Percentiles rank a stretch among this genome's conserved stretches.
phyloP scores from a whole-genome alignment of 1,140 invertebrate genomes.

The Reticulitermes speratus region DNA sequence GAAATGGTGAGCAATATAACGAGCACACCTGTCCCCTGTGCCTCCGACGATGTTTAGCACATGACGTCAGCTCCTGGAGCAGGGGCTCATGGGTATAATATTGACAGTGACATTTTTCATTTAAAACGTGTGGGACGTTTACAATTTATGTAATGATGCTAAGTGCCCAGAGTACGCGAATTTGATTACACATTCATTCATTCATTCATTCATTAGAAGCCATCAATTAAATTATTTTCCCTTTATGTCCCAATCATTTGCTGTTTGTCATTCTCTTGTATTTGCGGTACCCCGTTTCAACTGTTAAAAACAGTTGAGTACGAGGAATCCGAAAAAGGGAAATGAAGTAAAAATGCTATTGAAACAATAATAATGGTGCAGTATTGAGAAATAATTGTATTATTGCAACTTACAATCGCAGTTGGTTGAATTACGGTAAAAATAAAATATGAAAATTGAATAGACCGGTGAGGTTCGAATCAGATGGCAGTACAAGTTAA shows the following conservation, averaged over 20 bases:
- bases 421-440: not conserved
- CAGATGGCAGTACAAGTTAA: slow-evolving; percentile 50
- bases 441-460: not conserved
- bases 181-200: not conserved
- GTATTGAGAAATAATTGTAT: not conserved
- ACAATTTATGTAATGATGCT: not conserved
- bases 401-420: not conserved
- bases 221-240: not conserved
- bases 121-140: not conserved
- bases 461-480: not conserved
- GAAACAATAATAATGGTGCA: not conserved
- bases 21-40: slow-evolving; percentile 36
- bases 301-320: not conserved
- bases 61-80: slow-evolving; percentile 43
- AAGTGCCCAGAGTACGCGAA: not conserved
- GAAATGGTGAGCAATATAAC: slow-evolving; percentile 32
- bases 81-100: slow-evolving; percentile 32
- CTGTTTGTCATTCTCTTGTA: not conserved
- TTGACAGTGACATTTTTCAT: slow-evolving; percentile 22
- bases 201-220: not conserved
- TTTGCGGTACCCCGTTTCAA: not conserved
- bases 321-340: not conserved
- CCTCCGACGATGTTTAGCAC: slow-evolving; percentile 39
- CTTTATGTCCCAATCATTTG: not conserved
- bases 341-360: not conserved